Base-by-base conservation (phyloP, 2,797 vertebrate species). In the Hylomyscus alleni region DNA sequence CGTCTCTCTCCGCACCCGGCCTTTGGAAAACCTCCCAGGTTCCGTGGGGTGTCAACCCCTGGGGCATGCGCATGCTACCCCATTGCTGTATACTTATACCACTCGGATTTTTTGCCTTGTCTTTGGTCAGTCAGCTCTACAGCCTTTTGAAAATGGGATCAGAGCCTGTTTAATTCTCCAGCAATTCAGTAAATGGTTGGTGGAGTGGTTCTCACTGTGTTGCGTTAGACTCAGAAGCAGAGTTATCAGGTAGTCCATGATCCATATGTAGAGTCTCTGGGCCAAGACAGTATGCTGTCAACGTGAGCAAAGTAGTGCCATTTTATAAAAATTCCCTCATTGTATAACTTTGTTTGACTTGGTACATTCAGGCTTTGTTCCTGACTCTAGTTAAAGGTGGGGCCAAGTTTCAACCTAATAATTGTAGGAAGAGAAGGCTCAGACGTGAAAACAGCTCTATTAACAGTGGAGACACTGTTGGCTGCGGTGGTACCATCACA, bases 301-400 rank as follows among this genome's bases (percentile, higher is more conserved):
- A 78, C 88, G 65, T 84, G 93, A 96, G 86, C 72, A 91, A 77
- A 97, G 52, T 60, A 76, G 50, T 84, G 47, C 84, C 92, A 78
- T 91, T 96, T 97, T 97, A 80, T 95, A 91, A 97, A 97, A 97
- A 92, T 96, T 92, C 62, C 90, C 56, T 96, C 89, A 89, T 88
- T 97, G 93, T 97, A 19, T 93, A 73, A 96, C 86, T 94, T 96
- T 97, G 94, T 96, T 97, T 97, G 89, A 95, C 75, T 97, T 97
- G 82, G 58, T 97, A 78, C 72, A 72, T 92, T 96, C 77, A 96
- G 37, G 65, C 84, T 92, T 97, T 97, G 91, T 97, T 95, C 75
- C 89, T 84, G 58, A 89, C 15, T 94, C 47, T 96, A 75, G 29
- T 92, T 97, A 95, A 96, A 97, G 92, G 82, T 97, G 78, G 65